Evolutionary conservation across 1,140 invertebrate genomes (phyloP), one percentile per base, ranked within the genome.

Genomic region (Drosophila seguyi): DNA sequence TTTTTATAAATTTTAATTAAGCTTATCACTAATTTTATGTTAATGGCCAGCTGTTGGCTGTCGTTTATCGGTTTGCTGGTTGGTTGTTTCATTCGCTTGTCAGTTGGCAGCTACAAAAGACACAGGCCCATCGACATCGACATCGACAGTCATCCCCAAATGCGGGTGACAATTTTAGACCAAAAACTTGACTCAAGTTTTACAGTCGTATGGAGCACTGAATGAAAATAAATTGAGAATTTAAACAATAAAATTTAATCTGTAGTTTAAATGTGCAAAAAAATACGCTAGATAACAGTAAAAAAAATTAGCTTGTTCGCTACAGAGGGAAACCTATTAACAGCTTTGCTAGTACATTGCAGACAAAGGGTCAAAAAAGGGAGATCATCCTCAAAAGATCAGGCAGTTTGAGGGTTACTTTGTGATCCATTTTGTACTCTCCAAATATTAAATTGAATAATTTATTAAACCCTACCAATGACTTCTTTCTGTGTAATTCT

Each of bases 1-100:
- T 22, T 61, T 84, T 88, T 87, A 76, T 79, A 75, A 88, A 80
- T 84, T 88, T 87, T 87, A 87, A 87, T 87, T 84, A 87, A 73
- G 48, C 73, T 87, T 87, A 87, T 87, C 84, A 84, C 80, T 84
- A 88, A 88, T 87, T 87, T 80, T 87, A 87, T 90, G 84, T 81
- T 87, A 87, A 87, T 87, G 79, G 80, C 76, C 84, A 84, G 68
- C 84, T 88, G 85, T 69, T 82, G 79, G 45, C 55, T 69, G 60
- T 44, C 60, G 45, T 29, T 68, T 65, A 47, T 44, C 60, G 60
- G 45, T 65, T 65, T 65, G 59, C 38, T 52, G 66, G 45, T 29
- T 67, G 58, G 60, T 47, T 52, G 38, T 65, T n/a, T n/a, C n/a
- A n/a, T n/a, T 59, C n/a, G 31, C 22, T 48, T 62, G 44, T 39